These are phyloP conservation scores for Terrapene triunguis DNA, from an alignment of 2,113 vertebrate species.

Conservation along the genomic window DNA sequence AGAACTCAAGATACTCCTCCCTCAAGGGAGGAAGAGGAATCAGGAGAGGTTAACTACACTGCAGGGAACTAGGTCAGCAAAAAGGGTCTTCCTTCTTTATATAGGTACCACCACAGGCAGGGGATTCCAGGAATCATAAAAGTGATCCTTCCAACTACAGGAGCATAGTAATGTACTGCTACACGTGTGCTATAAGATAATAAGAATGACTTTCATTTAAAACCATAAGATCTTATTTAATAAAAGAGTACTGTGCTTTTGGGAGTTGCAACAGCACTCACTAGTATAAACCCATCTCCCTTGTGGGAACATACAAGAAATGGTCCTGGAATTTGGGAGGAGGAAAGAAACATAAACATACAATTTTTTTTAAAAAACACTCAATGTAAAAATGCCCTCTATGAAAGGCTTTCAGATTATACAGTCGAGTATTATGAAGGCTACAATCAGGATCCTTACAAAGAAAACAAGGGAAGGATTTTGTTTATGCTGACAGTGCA, in stretches of 20 bases:
- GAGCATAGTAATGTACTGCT: neutral
- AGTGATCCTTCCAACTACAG: neutral
- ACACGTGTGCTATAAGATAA: neutral
- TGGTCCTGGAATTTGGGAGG: neutral
- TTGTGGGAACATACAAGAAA: neutral
- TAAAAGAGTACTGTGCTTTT: neutral
- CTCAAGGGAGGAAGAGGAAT: neutral
- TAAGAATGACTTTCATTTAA: neutral
- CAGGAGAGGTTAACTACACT: neutral
- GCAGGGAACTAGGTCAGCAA: neutral
- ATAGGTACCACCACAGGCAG: neutral
- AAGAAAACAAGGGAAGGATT: constrained; percentile 20
- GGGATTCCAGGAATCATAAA: neutral
- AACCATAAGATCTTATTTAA: neutral
- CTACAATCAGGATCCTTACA: constrained; percentile 25
- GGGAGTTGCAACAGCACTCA: neutral
- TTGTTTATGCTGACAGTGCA: constrained; percentile 59
- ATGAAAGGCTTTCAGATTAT: neutral
- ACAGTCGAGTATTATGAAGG: neutral
- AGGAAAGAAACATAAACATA: neutral
- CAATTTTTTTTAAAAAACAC: neutral
- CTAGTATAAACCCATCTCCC: neutral
- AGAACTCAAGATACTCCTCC: neutral
- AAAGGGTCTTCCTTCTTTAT: neutral
- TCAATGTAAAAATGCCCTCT: neutral